Evolutionary conservation across 2,113 vertebrate genomes (phyloP), one percentile per base, ranked within the genome.

Genomic region (Percopsis transmontana): DNA sequence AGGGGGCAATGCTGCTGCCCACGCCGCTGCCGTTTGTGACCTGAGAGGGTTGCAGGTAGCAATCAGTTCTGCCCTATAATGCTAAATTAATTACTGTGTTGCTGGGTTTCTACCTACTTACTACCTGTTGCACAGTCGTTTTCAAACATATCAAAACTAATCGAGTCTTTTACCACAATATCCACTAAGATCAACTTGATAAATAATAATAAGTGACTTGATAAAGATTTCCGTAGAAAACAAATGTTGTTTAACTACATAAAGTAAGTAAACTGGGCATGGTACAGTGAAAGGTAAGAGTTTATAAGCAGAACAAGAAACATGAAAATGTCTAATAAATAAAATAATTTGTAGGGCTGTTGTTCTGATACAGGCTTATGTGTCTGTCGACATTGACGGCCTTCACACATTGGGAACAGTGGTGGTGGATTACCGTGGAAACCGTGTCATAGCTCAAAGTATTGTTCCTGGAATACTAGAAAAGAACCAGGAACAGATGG

Each of bases 381-480:
- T 94, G 0, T 91, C 94, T 0, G 92, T 97, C 27, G 97, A 99
- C 16, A 89, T 91, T n/a, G 94, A 97, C 33, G 96, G 95, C 23
- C 91, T 99, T 24, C 93, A 97, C 82, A 95, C 95, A 0, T 86
- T 99, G 44, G 96, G 95, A 41, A 96, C 96, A 0, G 95, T 94
- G 1, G 94, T 99, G 76, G 94, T 98, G 63, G 97, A 99, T 80
- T 99, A 99, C 76, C 92, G 95, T 0, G 95, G 97, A 0, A 93
- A 97, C 85, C 94, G 97, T 0, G 94, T 98, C 70, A 97, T 95
- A 0, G 95, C 95, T 47, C 96, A 98, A 85, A 96, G 95, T 0
- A 95, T 98, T 57, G 93, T 99, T 73, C 96, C 97, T 0, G 97
- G 96, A 18, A 95, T 98, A 85, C 84, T 99, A 80, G 97, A 98